phyloP scores from a whole-genome alignment of 2,113 vertebrate genomes.

The Glaucomys volans region DNA sequence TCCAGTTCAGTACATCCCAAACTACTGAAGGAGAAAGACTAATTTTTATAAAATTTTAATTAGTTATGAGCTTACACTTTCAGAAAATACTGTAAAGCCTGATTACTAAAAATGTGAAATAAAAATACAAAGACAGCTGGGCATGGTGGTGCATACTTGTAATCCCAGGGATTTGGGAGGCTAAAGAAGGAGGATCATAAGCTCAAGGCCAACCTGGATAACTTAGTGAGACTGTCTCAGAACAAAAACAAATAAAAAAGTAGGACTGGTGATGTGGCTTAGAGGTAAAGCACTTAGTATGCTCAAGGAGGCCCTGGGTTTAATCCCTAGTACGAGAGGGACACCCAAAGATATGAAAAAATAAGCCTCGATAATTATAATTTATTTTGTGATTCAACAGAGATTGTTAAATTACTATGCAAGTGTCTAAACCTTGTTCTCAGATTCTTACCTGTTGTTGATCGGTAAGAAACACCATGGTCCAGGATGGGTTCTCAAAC shows the following conservation, averaged over 20 bases:
- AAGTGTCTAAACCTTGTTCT: slow-evolving; percentile 24
- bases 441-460: not conserved
- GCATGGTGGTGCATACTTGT: not conserved
- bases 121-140: not conserved
- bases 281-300: not conserved
- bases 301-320: not conserved
- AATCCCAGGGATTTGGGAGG: not conserved
- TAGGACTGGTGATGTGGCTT: not conserved
- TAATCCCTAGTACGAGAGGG: not conserved
- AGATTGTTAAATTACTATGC: not conserved
- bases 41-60: not conserved
- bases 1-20: not conserved
- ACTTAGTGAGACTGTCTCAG: not conserved
- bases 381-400: not conserved
- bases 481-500: not conserved
- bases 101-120: not conserved
- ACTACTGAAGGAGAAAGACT: not conserved
- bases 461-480: not conserved
- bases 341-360: not conserved
- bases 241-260: not conserved
- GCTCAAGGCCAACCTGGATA: not conserved
- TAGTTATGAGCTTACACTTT: not conserved
- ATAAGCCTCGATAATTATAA: slow-evolving; percentile 1
- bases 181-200: not conserved
- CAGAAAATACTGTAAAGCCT: not conserved